Percentiles rank a stretch among this genome's conserved stretches.
Evolutionary conservation across 2,113 vertebrate species (phyloP).

Genomic region (Bos taurus): ARS-UCD2.0 NC_037336.1:21182001-21182500

Average conservation of each 20-base stretch:
- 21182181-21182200: not conserved
- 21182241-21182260: not conserved
- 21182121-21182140: not conserved
- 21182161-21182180: not conserved
- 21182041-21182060: not conserved
- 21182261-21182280: not conserved
- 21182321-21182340: not conserved
- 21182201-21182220: not conserved
- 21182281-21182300: not conserved
- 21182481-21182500: not conserved
- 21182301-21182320: not conserved
- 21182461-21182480: not conserved
- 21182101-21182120: not conserved
- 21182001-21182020: not conserved
- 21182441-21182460: not conserved
- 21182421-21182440: not conserved
- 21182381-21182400: not conserved
- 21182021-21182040: not conserved
- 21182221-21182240: not conserved
- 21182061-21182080: not conserved
- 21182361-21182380: not conserved
- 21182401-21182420: not conserved
- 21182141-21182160: not conserved
- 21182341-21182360: not conserved
- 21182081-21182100: not conserved